Evolutionary conservation across 2,888 invertebrate genomes (phyloP), one percentile per base, ranked within the genome.

Genomic region (Monochamus alternatus): DNA sequence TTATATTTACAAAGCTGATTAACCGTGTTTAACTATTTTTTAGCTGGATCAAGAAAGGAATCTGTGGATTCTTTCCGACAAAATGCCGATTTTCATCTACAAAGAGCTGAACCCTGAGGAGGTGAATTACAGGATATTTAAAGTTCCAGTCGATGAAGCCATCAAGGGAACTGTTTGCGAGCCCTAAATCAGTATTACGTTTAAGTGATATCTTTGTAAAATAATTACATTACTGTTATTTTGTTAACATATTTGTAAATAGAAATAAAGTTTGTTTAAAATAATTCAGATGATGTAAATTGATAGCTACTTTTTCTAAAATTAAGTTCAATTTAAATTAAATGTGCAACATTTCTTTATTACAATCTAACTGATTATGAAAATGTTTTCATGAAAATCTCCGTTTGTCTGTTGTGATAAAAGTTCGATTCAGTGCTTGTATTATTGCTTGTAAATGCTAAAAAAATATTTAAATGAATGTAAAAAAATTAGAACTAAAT

Each of bases 21-120:
- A n/a, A 64, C 55, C 38, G 12, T 68, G 51, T 31, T 55, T n/a
- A 51, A 71, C 51, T 79, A 22, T 1, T 82, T 89, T 83, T 87
- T 86, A 93, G 93, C 89, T 93, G 68, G 93, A 93, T 81, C 85
- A 87, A 32, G 91, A 92, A 12, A 92, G 92, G 63, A 90, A 92
- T 60, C 82, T 95, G 9, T 96, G 95, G 95, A 91, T 95, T 12
- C 90, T 96, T 2, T 94, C 94, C 0, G 95, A 96, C 87, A 92
- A 92, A 81, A 92, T 96, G 91, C 95, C 96, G 0, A 90, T 91
- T 8, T 96, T 95, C 87, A 88, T 95, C 66, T 92, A 93, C 87
- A 90, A 90, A 80, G 89, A 90, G 8, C 88, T 96, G 70, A 92
- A 95, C 85, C 90, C 92, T 32, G 91, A 93, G 55, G 93, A 93